Base-by-base conservation (phyloP, 2,888 invertebrate genomes). In the Anthophora plumipes region DNA sequence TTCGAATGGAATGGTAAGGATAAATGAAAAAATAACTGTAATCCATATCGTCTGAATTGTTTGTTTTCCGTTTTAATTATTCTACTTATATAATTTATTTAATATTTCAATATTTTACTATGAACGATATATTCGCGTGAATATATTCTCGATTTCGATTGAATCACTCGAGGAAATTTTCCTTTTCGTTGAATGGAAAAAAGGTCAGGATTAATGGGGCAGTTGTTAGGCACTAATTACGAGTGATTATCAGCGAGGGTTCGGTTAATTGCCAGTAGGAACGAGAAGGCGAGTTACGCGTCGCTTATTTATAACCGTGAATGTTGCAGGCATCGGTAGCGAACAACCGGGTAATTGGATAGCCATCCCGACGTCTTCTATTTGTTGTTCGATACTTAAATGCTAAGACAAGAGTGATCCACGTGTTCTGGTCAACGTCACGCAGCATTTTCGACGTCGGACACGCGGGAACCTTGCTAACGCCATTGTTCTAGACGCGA, bases 381-480 rank as follows among this genome's bases (percentile, higher is more conserved):
- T 90, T 88, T 88, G 88, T 89, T 87, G 88, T 82, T 84, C 88
- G 85, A 89, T 90, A 83, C 84, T 86, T 76, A 85, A 88, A 89
- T 85, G 88, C 87, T 83, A 66, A 80, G 89, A 89, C 83, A 85
- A 86, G 87, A 85, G 89, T 84, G 82, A 84, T 85, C 76, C 80
- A 75, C 66, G 77, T 72, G 88, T 59, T 91, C 91, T 91, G 91
- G 90, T 88, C 82, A 89, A 67, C 84, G 74, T 91, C 90, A 89
- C 46, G 72, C 73, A 70, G 79, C 72, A 64, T 83, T 80, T 78
- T 85, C 75, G 79, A 83, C 76, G 80, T 75, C 75, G 39, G 37
- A 46, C 68, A 59, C 64, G 63, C 54, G 46, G 55, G 41, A 66
- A 52, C 57, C 25, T 31, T 20, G 48, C 60, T 60, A 64, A n/a